Conservation (phyloP, 2,797 vertebrate genomes). For the Neosilurus mollespiculum region DNA sequence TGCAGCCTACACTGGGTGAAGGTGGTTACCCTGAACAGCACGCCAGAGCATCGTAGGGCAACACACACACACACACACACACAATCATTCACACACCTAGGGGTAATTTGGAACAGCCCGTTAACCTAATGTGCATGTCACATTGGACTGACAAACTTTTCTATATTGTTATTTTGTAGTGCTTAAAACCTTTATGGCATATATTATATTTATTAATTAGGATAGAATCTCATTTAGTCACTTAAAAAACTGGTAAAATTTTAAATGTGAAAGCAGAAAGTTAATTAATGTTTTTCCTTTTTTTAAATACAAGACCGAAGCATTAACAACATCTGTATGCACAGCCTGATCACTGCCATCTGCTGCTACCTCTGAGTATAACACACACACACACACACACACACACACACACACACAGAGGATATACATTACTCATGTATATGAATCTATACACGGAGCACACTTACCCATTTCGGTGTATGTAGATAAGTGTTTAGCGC, state of each 20-base stretch:
- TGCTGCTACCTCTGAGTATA: constrained; percentile 66
- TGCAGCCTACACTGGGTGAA: too few relatives aligned
- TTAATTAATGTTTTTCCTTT: neutral
- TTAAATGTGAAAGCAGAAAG: neutral
- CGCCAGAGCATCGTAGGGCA: too few relatives aligned
- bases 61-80: too few relatives aligned
- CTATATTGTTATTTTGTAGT: neutral
- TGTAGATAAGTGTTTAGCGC: neutral
- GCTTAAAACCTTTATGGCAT: neutral
- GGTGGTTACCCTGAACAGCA: too few relatives aligned
- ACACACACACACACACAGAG: constrained; percentile 11
- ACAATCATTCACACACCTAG: too few relatives aligned
- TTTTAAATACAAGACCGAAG: neutral
- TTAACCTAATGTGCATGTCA: too few relatives aligned
- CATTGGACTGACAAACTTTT: too few relatives aligned
- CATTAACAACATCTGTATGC: neutral
- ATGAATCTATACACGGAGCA: constrained; percentile 8
- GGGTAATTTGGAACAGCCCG: too few relatives aligned
- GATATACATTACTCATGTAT: neutral
- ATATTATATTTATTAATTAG: neutral
- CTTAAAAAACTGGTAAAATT: neutral
- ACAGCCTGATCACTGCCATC: constrained; percentile 77
- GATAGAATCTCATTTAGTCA: neutral
- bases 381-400: constrained; percentile 14
- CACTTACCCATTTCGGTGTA: constrained; percentile 51